Base-by-base conservation (phyloP, 2,113 vertebrate genomes). In the Acinonyx jubatus region DNA sequence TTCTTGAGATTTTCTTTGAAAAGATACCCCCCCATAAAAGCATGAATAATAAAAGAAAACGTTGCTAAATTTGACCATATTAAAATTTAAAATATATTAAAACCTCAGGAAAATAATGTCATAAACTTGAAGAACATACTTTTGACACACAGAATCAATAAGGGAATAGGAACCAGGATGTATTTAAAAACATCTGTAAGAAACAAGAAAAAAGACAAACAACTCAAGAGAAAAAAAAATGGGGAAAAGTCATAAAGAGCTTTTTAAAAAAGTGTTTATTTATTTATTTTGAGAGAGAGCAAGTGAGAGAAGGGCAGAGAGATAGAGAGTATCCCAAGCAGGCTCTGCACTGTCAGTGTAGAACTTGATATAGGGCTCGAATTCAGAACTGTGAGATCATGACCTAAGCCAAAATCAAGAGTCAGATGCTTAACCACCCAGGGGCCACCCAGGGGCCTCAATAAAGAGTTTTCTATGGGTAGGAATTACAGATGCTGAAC, bases 61-160 rank as follows among this genome's bases (percentile, higher is more conserved):
- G 55, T 7, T 50, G 16, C 66, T 41, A 63, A 25, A 79, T 57
- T 80, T 78, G 10, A 83, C 73, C 52, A 11, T 36, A 81, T 84
- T 57, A 80, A 91, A 81, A 50, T 71, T 81, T 89, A 36, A 91
- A 36, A 48, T 38, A 92, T 92, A 83, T 96, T 84, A 61, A 82
- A 91, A 69, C 6, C 50, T 79, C 21, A 88, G 21, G 9, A 73
- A 89, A 33, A 85, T 80, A 86, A 52, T 63, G n/a, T 6, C 38
- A 71, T 76, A 89, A 97, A 78, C 36, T 19, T 69, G 41, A 81
- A 89, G n/a, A 80, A 81, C 10, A 48, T 69, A 57, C 48, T 83
- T 92, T 18, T 38, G 63, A 61, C 23, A 57, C 14, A 65, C 3
- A 81, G 36, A 74, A 93, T 85, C 90, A 82, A 86, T 68, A 78